Conservation (phyloP, 1,140 invertebrate genomes). For the Psix sp. region DNA sequence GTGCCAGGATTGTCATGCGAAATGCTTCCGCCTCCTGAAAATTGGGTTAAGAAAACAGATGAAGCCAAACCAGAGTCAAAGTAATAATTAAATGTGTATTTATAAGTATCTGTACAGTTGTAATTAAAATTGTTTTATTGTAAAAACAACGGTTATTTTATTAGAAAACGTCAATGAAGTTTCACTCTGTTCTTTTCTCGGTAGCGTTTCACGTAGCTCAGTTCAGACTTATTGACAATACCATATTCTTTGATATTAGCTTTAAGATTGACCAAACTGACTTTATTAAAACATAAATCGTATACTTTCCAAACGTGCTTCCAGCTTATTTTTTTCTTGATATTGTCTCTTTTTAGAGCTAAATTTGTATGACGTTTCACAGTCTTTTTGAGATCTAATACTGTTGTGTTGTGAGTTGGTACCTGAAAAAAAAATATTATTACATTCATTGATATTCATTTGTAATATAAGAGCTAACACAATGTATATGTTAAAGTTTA, state of each 20-base stretch:
- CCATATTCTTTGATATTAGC: conserved; percentile 72
- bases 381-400: conserved; percentile 72
- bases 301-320: conserved; percentile 74
- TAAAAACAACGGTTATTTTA: background rate
- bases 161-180: background rate
- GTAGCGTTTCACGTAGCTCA: conserved; percentile 65
- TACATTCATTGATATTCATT: too few relatives aligned
- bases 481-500: too few relatives aligned
- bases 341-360: conserved; percentile 66
- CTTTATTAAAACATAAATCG: conserved; percentile 62
- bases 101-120: background rate
- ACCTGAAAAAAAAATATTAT: conserved; percentile 66
- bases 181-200: conserved; percentile 65
- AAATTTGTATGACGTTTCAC: conserved; percentile 70
- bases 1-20: conserved; percentile 62
- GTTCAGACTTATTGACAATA: conserved; percentile 66
- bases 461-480: too few relatives aligned
- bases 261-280: conserved; percentile 62
- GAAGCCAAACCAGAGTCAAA: background rate
- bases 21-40: conserved; percentile 47
- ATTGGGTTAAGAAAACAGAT: background rate
- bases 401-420: conserved; percentile 69
- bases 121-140: background rate
- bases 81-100: background rate
- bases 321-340: conserved; percentile 73